Conservation (phyloP, 2,113 vertebrate genomes). For the Lepisosteus oculatus region DNA sequence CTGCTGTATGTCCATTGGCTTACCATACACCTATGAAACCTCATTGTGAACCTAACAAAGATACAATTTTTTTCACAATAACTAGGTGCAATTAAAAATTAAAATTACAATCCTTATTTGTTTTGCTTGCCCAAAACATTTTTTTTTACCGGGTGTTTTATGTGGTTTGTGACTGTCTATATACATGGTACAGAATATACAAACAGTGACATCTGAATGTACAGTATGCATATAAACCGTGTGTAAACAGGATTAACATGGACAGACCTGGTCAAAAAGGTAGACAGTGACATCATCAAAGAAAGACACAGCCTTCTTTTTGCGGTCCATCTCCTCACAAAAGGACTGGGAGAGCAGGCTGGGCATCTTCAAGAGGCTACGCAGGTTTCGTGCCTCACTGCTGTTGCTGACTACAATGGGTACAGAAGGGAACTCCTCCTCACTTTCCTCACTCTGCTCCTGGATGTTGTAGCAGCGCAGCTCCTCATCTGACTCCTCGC, state of each 20-base stretch:
- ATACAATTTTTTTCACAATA: too few species aligned
- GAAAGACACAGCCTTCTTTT: conserved; percentile 96
- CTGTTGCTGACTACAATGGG: conserved; percentile 91
- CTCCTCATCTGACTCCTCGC: conserved; percentile 88
- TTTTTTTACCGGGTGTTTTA: too few species aligned
- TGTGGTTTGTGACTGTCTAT: too few species aligned
- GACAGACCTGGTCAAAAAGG: conserved; percentile 94
- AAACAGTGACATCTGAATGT: too few species aligned
- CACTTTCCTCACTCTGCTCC: conserved; percentile 88
- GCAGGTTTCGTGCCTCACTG: conserved; percentile 75
- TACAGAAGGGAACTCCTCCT: conserved; percentile 75
- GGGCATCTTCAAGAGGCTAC: conserved; percentile 91
- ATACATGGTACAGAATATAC: too few species aligned
- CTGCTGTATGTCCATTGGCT: too few species aligned
- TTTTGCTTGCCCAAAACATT: too few species aligned
- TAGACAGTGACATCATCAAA: conserved; percentile 95
- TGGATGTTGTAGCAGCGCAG: conserved; percentile 78
- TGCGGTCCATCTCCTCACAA: conserved; percentile 83
- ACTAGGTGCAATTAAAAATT: too few species aligned
- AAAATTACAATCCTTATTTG: too few species aligned
- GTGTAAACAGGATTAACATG: neutral
- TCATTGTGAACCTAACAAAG: too few species aligned
- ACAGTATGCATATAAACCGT: too few species aligned
- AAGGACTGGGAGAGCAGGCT: conserved; percentile 74
- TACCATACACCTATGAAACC: too few species aligned